phyloP scores from a whole-genome alignment of 1,140 invertebrate species.

The Formica exsecta region DNA sequence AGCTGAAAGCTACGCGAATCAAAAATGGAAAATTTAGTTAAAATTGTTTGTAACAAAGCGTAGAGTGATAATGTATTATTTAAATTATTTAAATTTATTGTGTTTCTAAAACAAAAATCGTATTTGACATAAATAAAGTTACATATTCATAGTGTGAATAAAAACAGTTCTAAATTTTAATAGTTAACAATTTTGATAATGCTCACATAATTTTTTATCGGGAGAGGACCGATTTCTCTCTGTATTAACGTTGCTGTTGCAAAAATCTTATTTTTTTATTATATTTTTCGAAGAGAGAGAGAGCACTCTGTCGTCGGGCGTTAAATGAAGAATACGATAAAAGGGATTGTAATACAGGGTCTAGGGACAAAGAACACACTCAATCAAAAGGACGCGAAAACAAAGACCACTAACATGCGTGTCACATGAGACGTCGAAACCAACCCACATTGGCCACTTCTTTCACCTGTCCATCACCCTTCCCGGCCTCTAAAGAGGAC shows the following conservation, averaged over 20 bases:
- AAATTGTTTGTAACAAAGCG: background rate
- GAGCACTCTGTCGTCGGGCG: slow-evolving; percentile 46
- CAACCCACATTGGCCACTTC: slow-evolving; percentile 87
- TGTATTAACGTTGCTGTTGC: background rate
- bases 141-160: background rate
- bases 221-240: background rate
- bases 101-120: background rate
- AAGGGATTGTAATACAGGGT: slow-evolving; percentile 55
- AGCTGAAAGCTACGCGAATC: background rate
- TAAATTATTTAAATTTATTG: background rate
- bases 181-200: slow-evolving; percentile 17
- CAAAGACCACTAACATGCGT: slow-evolving; percentile 82
- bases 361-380: slow-evolving; percentile 74
- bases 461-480: slow-evolving; percentile 86
- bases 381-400: slow-evolving; percentile 86
- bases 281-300: slow-evolving; percentile 44
- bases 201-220: background rate
- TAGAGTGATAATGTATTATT: background rate
- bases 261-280: background rate
- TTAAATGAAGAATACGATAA: slow-evolving; percentile 64
- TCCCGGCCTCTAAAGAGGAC: slow-evolving; percentile 78
- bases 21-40: background rate
- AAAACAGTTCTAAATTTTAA: background rate
- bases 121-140: background rate
- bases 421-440: slow-evolving; percentile 86